Evolutionary conservation across 2,797 vertebrate species (phyloP).

Genomic region (Parauchenoglanis ngamensis): DNA sequence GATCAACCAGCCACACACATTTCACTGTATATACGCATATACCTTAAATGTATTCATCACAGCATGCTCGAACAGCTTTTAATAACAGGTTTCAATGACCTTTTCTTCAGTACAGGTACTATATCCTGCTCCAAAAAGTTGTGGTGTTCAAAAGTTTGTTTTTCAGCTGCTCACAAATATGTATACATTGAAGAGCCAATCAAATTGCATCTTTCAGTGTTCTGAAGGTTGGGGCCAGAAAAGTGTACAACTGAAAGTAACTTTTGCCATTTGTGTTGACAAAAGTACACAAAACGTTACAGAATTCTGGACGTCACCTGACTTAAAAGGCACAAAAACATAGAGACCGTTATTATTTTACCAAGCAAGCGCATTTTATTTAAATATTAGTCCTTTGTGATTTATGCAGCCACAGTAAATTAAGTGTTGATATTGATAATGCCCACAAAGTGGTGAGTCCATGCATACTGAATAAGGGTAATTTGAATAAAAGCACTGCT

Average conservation of each 20-base stretch:
- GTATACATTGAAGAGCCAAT: too few species aligned
- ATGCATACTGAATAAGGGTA: constrained; percentile 6
- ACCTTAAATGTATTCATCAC: background rate
- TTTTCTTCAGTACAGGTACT: background rate
- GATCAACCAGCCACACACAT: background rate
- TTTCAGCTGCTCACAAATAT: background rate
- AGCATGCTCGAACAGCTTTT: background rate
- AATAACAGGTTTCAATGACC: background rate
- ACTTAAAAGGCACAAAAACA: background rate
- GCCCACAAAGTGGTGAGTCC: background rate
- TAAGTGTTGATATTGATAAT: constrained; percentile 8
- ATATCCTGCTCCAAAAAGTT: background rate
- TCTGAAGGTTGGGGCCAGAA: background rate
- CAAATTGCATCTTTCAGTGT: background rate
- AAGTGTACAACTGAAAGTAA: background rate
- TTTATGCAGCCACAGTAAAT: background rate
- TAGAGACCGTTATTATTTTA: background rate
- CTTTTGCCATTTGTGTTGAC: background rate
- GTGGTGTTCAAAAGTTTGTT: background rate
- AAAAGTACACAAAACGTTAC: background rate
- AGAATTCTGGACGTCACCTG: background rate
- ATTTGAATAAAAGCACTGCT: background rate
- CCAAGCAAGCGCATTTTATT: constrained; percentile 13
- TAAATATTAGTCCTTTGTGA: constrained; percentile 10
- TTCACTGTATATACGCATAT: background rate